Percentiles rank a stretch among this genome's conserved stretches.
Conservation (phyloP, 2,113 vertebrate species). For the Prochilodus magdalenae region DNA sequence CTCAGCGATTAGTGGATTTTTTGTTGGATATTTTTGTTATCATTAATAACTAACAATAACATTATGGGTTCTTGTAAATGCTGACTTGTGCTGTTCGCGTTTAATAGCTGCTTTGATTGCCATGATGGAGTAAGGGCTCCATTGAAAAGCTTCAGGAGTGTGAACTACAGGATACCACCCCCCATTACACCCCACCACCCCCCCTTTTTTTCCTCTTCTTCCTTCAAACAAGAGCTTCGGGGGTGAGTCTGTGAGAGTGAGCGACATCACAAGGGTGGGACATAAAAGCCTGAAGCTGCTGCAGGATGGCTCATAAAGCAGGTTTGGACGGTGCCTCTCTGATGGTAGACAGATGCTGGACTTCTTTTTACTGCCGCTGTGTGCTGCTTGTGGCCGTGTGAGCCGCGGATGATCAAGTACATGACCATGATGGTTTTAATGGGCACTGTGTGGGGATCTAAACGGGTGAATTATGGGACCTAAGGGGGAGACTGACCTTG, state of each 20-base stretch:
- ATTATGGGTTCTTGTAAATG: constrained; percentile 14
- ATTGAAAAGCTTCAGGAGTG: constrained; percentile 28
- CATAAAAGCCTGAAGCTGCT: constrained; percentile 31
- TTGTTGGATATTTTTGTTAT: constrained; percentile 16
- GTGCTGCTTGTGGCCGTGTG: background rate
- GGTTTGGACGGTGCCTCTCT: constrained; percentile 43
- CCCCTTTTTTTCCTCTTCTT: background rate
- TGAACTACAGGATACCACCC: background rate
- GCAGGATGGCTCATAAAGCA: constrained; percentile 41
- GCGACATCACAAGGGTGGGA: constrained; percentile 21
- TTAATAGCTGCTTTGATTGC: constrained; percentile 9
- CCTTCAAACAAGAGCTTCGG: constrained; percentile 18
- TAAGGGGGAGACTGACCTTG: constrained; percentile 61
- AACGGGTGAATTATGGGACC: constrained; percentile 46
- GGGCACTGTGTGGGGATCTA: background rate
- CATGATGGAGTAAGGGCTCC: background rate
- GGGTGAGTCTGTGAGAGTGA: background rate
- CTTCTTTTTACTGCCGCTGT: constrained; percentile 35
- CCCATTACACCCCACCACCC: background rate
- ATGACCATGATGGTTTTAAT: constrained; percentile 68
- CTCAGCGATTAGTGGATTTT: too few species aligned
- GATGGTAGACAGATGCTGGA: background rate
- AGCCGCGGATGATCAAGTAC: constrained; percentile 47
- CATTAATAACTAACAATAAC: constrained; percentile 27
- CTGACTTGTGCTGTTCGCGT: constrained; percentile 11